Evolutionary conservation across 2,113 vertebrate genomes (phyloP).

Genomic region (Dryoscopus gambensis): DNA sequence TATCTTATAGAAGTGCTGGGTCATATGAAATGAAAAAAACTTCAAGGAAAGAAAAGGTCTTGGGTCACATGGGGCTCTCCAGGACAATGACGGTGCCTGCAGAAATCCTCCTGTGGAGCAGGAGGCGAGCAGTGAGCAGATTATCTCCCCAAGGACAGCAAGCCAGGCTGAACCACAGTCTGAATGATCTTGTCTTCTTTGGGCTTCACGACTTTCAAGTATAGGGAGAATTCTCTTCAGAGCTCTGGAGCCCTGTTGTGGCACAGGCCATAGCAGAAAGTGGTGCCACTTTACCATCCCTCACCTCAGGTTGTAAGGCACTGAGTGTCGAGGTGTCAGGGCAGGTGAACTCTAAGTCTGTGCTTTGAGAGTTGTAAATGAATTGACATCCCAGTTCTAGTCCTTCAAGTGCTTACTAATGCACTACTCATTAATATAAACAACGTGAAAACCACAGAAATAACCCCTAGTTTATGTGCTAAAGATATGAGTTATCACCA

Average conservation of each 20-base stretch:
- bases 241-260: not conserved
- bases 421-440: not conserved
- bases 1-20: not conserved
- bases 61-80: not conserved
- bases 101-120: not conserved
- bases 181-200: not conserved
- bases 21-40: not conserved
- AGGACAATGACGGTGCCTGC: not conserved
- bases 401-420: not conserved
- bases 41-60: not conserved
- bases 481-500: not conserved
- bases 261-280: not conserved
- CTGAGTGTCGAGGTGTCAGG: accelerated
- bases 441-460: not conserved
- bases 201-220: accelerated
- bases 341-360: not conserved
- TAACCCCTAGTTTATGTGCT: not conserved
- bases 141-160: not conserved
- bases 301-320: accelerated
- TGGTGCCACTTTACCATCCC: accelerated
- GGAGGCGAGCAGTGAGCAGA: not conserved
- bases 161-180: not conserved
- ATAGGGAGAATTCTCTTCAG: too few relatives aligned
- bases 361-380: not conserved
- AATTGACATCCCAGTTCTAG: not conserved